Evolutionary conservation across 2,888 invertebrate species (phyloP), one percentile per base, ranked within the genome.

Genomic region (Drosophila tanythrix): DNA sequence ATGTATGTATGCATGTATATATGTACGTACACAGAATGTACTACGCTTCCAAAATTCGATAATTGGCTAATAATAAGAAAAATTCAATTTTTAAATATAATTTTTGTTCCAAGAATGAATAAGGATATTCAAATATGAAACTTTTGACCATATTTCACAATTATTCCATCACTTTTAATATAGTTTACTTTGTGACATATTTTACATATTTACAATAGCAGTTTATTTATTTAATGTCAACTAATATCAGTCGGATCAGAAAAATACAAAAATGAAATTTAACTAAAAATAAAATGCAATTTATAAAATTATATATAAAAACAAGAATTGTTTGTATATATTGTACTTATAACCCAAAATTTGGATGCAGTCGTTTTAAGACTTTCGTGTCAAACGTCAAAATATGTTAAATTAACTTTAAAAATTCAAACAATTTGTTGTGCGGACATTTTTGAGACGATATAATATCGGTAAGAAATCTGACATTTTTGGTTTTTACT

Each of bases 1-100:
- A 27, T 55, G 31, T 72, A 38, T 58, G 40, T 74, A 33, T 53
- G 2, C 31, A 33, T 40, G 31, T 18, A 21, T 46, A 15, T 69
- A 40, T 46, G 18, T 61, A 33, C 57, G 21, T 56, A 63, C 6
- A 13, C 2, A 21, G 11, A 11, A 5, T 46, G 25, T 25, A 25
- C 25, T 8, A 15, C 46, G 25, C 25, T 25, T 15, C 4, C 8
- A 46, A 46, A 38, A 46, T 13, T 25, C 46, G 8, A 25, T 46
- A 46, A 25, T 25, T 46, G 25, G 25, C 15, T 25, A 15, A 46
- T 46, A 13, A 46, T 15, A 15, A 15, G 36, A 46, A 25, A 13
- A 46, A 15, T 25, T 4, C 8, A 8, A 15, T 25, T 15, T 46
- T 25, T 2, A 3, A 15, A 46, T 15, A 46, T 21, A 25, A 15